Evolutionary conservation across 2,888 invertebrate genomes (phyloP).

Genomic region (Aethes cnicana): DNA sequence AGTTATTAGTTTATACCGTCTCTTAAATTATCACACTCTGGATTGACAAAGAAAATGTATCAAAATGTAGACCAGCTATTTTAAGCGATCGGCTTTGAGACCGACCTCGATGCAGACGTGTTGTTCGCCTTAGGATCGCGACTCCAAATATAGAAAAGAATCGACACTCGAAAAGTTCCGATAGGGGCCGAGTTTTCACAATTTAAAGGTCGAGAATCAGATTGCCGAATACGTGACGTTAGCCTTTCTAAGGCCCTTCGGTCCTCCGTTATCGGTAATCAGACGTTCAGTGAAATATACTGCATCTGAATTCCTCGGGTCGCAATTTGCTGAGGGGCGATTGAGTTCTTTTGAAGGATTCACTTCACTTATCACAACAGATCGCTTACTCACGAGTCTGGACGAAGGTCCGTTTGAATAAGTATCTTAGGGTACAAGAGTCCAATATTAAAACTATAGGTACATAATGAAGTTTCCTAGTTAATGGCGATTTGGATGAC

Average conservation of each 20-base stretch:
- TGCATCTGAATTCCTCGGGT: conserved; percentile 14
- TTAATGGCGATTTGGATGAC: not conserved
- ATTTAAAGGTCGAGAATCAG: conserved; percentile 24
- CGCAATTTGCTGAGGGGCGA: not conserved
- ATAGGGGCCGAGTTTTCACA: conserved; percentile 11
- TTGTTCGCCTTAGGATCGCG: conserved; percentile 10
- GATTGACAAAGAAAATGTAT: conserved; percentile 16
- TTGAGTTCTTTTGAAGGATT: conserved; percentile 2
- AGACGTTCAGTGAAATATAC: conserved; percentile 17
- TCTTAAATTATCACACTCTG: conserved; percentile 12
- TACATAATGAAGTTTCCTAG: too few species aligned
- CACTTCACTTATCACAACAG: not conserved
- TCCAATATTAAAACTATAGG: too few species aligned
- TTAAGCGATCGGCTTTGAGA: not conserved
- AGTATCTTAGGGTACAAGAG: too few species aligned
- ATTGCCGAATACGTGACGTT: conserved; percentile 17
- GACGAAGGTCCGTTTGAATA: too few species aligned
- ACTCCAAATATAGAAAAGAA: conserved; percentile 27
- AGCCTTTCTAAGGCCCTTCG: conserved; percentile 12
- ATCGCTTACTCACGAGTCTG: too few species aligned
- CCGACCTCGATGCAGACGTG: conserved; percentile 6
- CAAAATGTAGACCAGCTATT: conserved; percentile 8
- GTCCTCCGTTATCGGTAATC: conserved; percentile 18
- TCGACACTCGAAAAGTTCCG: conserved; percentile 23
- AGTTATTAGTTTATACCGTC: conserved; percentile 2